A percentile compares a stretch with the other conserved stretches of the same genome.
Conservation (phyloP, 1,140 invertebrate species). For the Halotydeus destructor region DNA sequence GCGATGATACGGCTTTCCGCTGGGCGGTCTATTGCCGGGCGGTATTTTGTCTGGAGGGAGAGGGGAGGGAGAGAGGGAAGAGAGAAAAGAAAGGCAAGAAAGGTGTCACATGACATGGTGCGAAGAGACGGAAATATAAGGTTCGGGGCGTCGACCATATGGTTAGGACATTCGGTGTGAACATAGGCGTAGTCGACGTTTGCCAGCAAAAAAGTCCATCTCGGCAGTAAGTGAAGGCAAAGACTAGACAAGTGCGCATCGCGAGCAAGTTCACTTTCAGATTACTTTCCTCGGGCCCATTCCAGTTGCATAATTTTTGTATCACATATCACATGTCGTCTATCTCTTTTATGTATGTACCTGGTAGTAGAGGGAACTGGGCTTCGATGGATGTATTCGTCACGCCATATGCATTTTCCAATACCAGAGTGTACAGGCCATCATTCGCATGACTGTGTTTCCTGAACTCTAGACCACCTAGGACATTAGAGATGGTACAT, state of each 20-base stretch:
- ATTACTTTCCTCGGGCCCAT: not conserved
- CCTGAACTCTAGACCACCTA: constrained; percentile 14
- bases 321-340: not conserved
- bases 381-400: constrained; percentile 14
- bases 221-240: not conserved
- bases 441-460: constrained; percentile 17
- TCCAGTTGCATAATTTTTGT: not conserved
- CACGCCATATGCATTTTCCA: constrained; percentile 19
- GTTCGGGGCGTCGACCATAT: too few species aligned
- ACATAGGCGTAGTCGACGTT: too few species aligned
- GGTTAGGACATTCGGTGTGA: too few species aligned
- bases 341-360: not conserved
- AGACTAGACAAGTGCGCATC: not conserved
- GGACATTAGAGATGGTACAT: too few species aligned
- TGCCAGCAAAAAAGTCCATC: not conserved
- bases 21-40: too few species aligned
- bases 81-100: not conserved
- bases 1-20: too few species aligned
- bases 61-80: constrained; percentile 5
- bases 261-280: not conserved
- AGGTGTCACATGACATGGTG: not conserved
- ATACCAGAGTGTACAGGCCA: constrained; percentile 21
- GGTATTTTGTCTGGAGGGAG: too few species aligned
- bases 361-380: not conserved
- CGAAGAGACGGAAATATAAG: not conserved